phyloP scores from a whole-genome alignment of 2,113 vertebrate species.

The Alosa alosa region DNA sequence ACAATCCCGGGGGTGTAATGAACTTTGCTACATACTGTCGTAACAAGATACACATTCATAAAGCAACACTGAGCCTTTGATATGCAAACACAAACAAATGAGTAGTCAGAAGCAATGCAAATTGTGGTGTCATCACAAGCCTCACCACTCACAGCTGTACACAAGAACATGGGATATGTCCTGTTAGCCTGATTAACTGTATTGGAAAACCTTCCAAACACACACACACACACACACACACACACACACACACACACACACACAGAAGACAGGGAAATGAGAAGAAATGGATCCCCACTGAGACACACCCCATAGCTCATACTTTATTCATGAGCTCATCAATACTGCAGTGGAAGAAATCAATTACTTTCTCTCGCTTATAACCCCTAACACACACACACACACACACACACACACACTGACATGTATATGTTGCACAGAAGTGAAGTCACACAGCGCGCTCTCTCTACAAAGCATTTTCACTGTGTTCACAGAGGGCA shows the following conservation, averaged over 20 bases:
- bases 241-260: constrained; percentile 13
- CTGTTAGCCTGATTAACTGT: constrained; percentile 63
- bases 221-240: constrained; percentile 32
- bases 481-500: constrained; percentile 54
- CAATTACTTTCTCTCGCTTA: constrained; percentile 29
- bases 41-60: background rate
- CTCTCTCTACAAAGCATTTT: constrained; percentile 58
- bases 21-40: background rate
- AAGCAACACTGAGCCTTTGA: background rate
- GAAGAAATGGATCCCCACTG: background rate
- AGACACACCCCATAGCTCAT: background rate
- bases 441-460: background rate
- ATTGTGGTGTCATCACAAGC: background rate
- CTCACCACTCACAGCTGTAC: background rate
- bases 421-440: constrained; percentile 53
- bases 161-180: background rate
- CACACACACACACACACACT: background rate
- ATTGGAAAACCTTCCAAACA: constrained; percentile 56
- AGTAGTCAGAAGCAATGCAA: background rate
- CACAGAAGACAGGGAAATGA: background rate
- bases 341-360: constrained; percentile 16
- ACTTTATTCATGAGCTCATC: constrained; percentile 25
- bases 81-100: background rate
- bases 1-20: background rate
- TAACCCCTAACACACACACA: constrained; percentile 12